phyloP scores from a whole-genome alignment of 1,140 invertebrate species.

The Sweltsa coloradensis region DNA sequence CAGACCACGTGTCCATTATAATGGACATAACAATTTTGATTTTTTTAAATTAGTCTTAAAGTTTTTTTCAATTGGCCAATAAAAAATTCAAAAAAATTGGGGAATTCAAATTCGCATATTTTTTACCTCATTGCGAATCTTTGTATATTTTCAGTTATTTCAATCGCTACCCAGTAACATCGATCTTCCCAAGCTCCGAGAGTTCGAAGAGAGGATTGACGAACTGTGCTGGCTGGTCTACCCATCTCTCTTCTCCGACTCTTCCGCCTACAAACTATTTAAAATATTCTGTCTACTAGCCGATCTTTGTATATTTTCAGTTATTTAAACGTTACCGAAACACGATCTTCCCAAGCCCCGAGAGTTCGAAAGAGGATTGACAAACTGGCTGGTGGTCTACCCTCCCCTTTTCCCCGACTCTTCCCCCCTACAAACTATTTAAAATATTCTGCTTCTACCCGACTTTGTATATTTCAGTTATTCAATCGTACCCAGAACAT shows the following conservation, averaged over 20 bases:
- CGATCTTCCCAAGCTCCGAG: conserved; percentile 35
- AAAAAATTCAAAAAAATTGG: too few species aligned
- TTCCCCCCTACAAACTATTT: conserved; percentile 59
- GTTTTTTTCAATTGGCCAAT: too few species aligned
- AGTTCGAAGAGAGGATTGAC: conserved; percentile 45
- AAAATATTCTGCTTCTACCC: conserved; percentile 63
- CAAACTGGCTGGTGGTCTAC: conserved; percentile 65
- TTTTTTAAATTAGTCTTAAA: too few species aligned
- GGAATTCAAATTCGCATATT: too few species aligned
- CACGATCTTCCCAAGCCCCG: conserved; percentile 37
- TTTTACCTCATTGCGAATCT: too few species aligned
- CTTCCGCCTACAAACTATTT: conserved; percentile 59
- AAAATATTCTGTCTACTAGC: conserved; percentile 64
- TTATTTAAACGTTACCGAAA: conserved; percentile 37
- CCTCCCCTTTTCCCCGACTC: conserved; percentile 45
- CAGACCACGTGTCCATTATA: too few species aligned
- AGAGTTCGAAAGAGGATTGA: conserved; percentile 45
- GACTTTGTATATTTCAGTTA: too few species aligned
- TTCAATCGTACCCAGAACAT: conserved; percentile 39
- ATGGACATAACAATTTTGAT: too few species aligned
- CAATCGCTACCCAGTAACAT: conserved; percentile 41
- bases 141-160: conserved; percentile 43
- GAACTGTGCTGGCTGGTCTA: conserved; percentile 69
- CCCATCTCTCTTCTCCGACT: conserved; percentile 43
- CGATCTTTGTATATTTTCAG: too few species aligned